Percentiles rank a stretch among this genome's conserved stretches.
Conservation (phyloP, 2,113 vertebrate species). For the Girardinichthys multiradiatus region DNA sequence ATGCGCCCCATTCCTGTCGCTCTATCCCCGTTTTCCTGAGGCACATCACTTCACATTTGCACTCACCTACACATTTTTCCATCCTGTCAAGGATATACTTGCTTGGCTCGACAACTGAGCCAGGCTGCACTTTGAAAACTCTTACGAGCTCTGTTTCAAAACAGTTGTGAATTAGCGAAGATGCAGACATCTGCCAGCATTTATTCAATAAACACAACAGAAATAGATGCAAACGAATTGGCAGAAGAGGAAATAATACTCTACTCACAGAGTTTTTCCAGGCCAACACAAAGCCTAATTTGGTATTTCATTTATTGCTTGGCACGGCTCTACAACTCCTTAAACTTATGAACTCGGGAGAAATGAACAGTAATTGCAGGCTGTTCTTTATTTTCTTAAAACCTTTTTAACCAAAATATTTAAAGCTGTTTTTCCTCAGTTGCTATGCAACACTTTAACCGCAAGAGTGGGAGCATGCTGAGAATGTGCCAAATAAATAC, state of each 20-base stretch:
- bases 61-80: slow-evolving; percentile 75
- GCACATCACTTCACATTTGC: slow-evolving; percentile 75
- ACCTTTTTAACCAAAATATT: slow-evolving; percentile 82
- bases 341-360: slow-evolving; percentile 79
- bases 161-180: slow-evolving; percentile 71
- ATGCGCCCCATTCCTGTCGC: slow-evolving; percentile 53
- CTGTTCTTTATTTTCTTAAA: slow-evolving; percentile 79
- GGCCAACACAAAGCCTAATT: slow-evolving; percentile 66
- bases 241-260: slow-evolving; percentile 46
- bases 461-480: slow-evolving; percentile 75
- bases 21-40: slow-evolving; percentile 72
- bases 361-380: slow-evolving; percentile 80
- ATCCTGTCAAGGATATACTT: slow-evolving; percentile 70
- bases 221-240: slow-evolving; percentile 60
- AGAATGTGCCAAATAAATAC: slow-evolving; percentile 78
- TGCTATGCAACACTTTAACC: slow-evolving; percentile 82
- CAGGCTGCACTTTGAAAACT: slow-evolving; percentile 58
- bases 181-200: slow-evolving; percentile 63
- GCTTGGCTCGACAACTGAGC: slow-evolving; percentile 53
- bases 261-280: slow-evolving; percentile 50
- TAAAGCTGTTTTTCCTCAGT: slow-evolving; percentile 81
- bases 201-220: slow-evolving; percentile 68
- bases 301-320: slow-evolving; percentile 72
- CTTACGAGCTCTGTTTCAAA: slow-evolving; percentile 64
- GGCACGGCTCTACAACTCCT: slow-evolving; percentile 64